These are phyloP conservation scores for Myotis davidii DNA, from an alignment of 2,113 vertebrate species.

Conservation along the genomic window DNA sequence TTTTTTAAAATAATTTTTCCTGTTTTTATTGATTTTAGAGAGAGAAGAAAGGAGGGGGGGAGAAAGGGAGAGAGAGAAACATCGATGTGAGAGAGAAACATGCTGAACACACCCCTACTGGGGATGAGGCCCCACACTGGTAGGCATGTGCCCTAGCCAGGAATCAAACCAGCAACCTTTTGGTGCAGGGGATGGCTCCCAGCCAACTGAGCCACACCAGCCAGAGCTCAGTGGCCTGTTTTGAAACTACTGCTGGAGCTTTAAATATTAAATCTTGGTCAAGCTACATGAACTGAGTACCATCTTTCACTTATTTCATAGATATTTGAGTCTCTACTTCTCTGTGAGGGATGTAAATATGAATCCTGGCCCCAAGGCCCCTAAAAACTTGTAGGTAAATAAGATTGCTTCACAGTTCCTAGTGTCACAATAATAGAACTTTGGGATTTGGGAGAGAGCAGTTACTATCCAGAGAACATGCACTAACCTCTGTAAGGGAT, in stretches of 20 bases:
- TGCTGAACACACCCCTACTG: not conserved
- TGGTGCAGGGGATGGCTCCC: not conserved
- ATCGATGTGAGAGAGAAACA: too few relatives aligned
- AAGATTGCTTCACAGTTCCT: not conserved
- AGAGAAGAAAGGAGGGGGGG: not conserved
- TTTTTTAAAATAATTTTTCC: not conserved
- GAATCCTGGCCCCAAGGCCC: not conserved
- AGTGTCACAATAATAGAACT: not conserved
- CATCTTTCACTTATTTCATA: not conserved
- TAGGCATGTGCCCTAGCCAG: not conserved
- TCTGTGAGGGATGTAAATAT: not conserved
- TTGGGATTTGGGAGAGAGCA: not conserved
- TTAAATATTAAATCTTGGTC: not conserved
- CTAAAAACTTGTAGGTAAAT: not conserved
- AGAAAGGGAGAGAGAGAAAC: too few relatives aligned
- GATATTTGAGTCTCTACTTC: not conserved
- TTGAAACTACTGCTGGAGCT: not conserved
- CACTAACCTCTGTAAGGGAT: not conserved
- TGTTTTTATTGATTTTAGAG: not conserved
- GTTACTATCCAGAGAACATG: not conserved
- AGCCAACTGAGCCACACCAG: not conserved
- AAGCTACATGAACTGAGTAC: not conserved
- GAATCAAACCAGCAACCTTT: not conserved
- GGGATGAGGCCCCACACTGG: not conserved
- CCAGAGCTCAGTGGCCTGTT: not conserved